Evolutionary conservation across 2,888 invertebrate species (phyloP).

Genomic region (Zonitis immaculata): DNA sequence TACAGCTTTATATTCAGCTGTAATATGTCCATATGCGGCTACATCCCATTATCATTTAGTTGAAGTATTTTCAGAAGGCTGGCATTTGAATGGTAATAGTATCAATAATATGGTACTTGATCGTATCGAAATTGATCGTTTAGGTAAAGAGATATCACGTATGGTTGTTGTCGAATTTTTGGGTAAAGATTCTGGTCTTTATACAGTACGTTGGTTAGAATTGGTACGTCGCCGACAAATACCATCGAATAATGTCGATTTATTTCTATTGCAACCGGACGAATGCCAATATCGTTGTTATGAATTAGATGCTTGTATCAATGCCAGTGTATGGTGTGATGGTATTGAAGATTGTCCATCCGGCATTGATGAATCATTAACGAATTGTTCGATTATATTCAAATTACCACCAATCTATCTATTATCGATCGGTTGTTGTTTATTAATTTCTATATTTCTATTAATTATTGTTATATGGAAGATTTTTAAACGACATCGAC

Average conservation of each 20-base stretch:
- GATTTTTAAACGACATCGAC: conserved; percentile 53
- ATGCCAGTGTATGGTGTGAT: conserved; percentile 76
- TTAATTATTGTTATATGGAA: conserved; percentile 40
- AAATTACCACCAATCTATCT: conserved; percentile 73
- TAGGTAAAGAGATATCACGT: conserved; percentile 60
- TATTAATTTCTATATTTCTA: conserved; percentile 41
- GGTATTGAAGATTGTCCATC: conserved; percentile 73
- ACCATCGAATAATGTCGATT: conserved; percentile 55
- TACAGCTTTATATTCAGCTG: conserved; percentile 56
- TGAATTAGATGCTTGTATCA: conserved; percentile 77
- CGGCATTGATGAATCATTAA: conserved; percentile 73
- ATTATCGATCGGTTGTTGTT: conserved; percentile 48
- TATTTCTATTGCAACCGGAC: conserved; percentile 55
- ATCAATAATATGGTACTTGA: conserved; percentile 41
- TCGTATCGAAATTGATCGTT: conserved; percentile 55
- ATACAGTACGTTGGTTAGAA: conserved; percentile 79
- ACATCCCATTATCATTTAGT: conserved; percentile 61
- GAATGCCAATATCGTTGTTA: conserved; percentile 74
- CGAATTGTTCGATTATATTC: conserved; percentile 73
- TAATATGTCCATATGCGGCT: conserved; percentile 56
- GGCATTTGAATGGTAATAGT: conserved; percentile 51
- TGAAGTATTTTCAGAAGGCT: conserved; percentile 81
- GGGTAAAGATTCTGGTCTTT: conserved; percentile 68
- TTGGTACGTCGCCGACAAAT: conserved; percentile 55
- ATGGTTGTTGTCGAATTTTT: conserved; percentile 76